phyloP scores from a whole-genome alignment of 2,888 invertebrate genomes.

The Aelia acuminata region DNA sequence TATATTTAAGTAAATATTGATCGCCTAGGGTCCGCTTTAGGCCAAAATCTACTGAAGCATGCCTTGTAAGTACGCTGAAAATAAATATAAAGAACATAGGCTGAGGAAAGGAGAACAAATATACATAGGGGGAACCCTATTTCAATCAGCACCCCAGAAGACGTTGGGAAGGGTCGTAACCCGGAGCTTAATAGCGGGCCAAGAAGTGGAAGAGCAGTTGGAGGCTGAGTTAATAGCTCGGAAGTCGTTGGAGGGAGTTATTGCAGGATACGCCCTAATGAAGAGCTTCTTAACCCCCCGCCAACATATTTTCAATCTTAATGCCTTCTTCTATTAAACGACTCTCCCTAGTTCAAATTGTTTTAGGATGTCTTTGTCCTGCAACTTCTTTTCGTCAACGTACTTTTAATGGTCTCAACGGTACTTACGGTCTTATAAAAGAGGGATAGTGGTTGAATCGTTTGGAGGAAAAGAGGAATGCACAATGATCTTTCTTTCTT shows the following conservation, averaged over 20 bases:
- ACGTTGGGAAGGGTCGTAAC: not conserved
- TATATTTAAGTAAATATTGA: too few species aligned
- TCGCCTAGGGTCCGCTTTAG: too few species aligned
- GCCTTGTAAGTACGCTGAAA: too few species aligned
- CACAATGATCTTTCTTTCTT: not conserved
- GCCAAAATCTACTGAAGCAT: too few species aligned
- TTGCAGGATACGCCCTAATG: slow-evolving; percentile 31
- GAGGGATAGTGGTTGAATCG: not conserved
- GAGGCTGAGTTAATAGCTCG: slow-evolving; percentile 46
- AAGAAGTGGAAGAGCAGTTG: slow-evolving; percentile 12
- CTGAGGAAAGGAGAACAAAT: not conserved
- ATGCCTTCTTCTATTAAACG: not conserved
- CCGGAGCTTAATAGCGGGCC: not conserved
- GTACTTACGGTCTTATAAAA: not conserved
- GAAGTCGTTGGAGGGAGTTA: slow-evolving; percentile 33
- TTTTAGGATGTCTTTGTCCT: slow-evolving; percentile 38
- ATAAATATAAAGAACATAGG: too few species aligned
- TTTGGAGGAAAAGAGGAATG: slow-evolving; percentile 6
- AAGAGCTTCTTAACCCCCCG: not conserved
- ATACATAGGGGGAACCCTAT: not conserved
- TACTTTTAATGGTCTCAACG: not conserved
- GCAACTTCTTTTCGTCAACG: not conserved
- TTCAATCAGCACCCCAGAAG: slow-evolving; percentile 21
- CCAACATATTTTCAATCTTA: slow-evolving; percentile 44
- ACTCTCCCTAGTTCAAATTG: not conserved